Percentiles rank a stretch among this genome's conserved stretches.
Conservation (phyloP, 23 tunicate species). For the Ascidia mentula region DNA sequence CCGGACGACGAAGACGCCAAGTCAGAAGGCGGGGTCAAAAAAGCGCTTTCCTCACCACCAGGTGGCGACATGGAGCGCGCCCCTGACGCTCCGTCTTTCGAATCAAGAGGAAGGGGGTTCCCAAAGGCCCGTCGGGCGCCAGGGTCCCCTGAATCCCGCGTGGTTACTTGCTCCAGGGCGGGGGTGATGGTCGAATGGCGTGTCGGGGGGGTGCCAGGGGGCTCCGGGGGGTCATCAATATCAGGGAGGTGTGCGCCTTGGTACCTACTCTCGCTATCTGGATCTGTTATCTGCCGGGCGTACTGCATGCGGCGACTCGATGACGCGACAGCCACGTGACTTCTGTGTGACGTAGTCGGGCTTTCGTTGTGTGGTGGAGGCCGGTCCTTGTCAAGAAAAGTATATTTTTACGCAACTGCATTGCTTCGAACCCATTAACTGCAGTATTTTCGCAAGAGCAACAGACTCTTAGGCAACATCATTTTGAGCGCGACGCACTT, state of each 20-base stretch:
- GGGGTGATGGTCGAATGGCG: slow-evolving; percentile 20
- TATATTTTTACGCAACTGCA: too few species aligned
- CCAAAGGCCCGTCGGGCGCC: slow-evolving; percentile 23
- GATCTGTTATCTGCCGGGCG: slow-evolving; percentile 28
- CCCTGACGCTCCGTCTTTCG: slow-evolving; percentile 48
- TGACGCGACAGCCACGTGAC: not conserved
- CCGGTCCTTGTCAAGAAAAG: not conserved
- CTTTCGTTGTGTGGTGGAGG: not conserved
- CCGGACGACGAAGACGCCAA: slow-evolving; percentile 78
- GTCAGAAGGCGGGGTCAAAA: slow-evolving; percentile 91
- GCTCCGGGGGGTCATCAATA: not conserved
- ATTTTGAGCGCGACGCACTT: too few species aligned
- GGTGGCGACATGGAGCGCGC: not conserved
- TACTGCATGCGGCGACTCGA: slow-evolving; percentile 48
- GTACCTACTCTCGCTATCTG: not conserved
- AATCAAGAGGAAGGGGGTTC: slow-evolving; percentile 30
- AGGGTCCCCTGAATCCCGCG: not conserved
- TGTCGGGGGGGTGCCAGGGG: not conserved
- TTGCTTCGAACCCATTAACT: too few species aligned
- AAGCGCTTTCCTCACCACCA: slow-evolving; percentile 35
- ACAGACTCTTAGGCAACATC: too few species aligned
- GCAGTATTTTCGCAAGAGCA: too few species aligned
- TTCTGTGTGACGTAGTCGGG: not conserved
- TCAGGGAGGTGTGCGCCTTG: not conserved
- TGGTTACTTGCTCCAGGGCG: slow-evolving; percentile 24